Conservation (phyloP, 2,888 invertebrate genomes). For the Mamestra brassicae region DNA sequence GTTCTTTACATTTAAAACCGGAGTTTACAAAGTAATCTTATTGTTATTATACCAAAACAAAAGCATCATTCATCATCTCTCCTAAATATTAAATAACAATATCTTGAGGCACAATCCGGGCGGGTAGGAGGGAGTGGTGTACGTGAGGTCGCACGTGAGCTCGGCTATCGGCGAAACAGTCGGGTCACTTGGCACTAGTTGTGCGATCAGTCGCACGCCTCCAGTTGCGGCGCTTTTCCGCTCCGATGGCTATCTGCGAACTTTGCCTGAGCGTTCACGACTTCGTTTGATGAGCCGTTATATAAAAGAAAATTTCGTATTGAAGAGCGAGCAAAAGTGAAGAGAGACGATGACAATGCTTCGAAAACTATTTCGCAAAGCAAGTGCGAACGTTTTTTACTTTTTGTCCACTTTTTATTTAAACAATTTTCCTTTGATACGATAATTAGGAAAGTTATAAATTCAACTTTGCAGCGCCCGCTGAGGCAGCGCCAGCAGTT, state of each 20-base stretch:
- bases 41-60: background rate
- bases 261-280: background rate
- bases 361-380: slow-evolving; percentile 6
- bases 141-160: slow-evolving; percentile 21
- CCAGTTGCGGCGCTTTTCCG: slow-evolving; percentile 29
- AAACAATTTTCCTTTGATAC: slow-evolving; percentile 5
- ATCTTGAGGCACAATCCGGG: background rate
- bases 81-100: background rate
- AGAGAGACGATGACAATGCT: background rate
- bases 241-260: slow-evolving; percentile 13
- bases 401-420: background rate
- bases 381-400: background rate
- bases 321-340: background rate
- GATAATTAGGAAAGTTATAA: slow-evolving; percentile 24
- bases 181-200: slow-evolving; percentile 35
- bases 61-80: slow-evolving; percentile 3
- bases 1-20: background rate
- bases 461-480: background rate
- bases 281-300: background rate
- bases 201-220: slow-evolving; percentile 24
- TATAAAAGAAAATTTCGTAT: background rate
- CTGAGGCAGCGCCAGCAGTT: background rate
- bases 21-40: background rate
- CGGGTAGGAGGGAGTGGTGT: background rate
- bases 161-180: slow-evolving; percentile 18